Evolutionary conservation across 2,888 invertebrate species (phyloP).

Genomic region (Antheraea yamamai): DNA sequence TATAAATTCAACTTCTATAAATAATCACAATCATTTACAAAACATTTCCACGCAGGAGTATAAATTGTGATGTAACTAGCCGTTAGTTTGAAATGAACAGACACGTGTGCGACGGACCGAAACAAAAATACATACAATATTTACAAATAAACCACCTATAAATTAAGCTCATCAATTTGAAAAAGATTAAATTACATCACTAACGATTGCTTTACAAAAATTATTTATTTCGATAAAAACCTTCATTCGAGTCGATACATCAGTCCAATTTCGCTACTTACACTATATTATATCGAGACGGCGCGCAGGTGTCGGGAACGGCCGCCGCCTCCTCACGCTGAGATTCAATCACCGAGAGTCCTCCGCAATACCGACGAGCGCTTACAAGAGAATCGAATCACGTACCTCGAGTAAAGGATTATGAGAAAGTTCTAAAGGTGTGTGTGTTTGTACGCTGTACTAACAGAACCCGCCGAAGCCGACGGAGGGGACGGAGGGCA

Average conservation of each 20-base stretch:
- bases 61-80: conserved; percentile 42
- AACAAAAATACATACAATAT: conserved; percentile 73
- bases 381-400: conserved; percentile 30
- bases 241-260: conserved; percentile 41
- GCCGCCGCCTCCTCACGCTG: conserved; percentile 12
- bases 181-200: conserved; percentile 67
- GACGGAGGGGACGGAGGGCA: conserved; percentile 73
- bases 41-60: conserved; percentile 16
- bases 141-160: conserved; percentile 74
- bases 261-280: conserved; percentile 54
- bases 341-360: conserved; percentile 29
- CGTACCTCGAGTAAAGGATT: conserved; percentile 25
- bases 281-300: conserved; percentile 33
- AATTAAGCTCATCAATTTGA: conserved; percentile 74
- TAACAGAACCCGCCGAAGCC: conserved; percentile 80
- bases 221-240: conserved; percentile 25
- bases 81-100: conserved; percentile 36
- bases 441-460: conserved; percentile 34
- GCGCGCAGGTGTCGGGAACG: conserved; percentile 5
- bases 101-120: conserved; percentile 56
- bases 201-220: conserved; percentile 58
- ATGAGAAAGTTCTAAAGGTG: conserved; percentile 16
- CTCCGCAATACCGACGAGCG: conserved; percentile 31
- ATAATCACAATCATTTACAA: background rate
- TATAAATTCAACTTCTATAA: background rate